Evolutionary conservation across 2,113 vertebrate species (phyloP).

Genomic region (Calidris pygmaea): DNA sequence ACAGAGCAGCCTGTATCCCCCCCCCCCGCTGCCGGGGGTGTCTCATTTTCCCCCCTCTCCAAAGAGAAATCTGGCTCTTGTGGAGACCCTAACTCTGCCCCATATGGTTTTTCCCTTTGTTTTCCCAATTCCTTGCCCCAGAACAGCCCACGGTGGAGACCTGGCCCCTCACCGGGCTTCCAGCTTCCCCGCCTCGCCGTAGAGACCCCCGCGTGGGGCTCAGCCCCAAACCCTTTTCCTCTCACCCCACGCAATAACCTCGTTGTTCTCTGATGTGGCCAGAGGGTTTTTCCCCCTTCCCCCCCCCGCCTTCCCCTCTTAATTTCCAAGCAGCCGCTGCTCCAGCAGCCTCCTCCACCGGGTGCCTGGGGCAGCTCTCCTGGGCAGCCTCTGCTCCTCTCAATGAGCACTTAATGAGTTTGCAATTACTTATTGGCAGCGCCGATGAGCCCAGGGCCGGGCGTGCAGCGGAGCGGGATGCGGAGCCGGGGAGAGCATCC

Average conservation of each 20-base stretch:
- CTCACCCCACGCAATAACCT: background rate
- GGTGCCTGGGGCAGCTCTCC: background rate
- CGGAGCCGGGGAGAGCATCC: background rate
- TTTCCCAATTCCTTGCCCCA: background rate
- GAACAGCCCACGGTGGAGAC: rapidly evolving
- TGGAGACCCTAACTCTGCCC: background rate
- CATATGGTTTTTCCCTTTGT: rapidly evolving
- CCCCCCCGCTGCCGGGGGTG: background rate
- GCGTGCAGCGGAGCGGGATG: background rate
- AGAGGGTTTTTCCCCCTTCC: background rate
- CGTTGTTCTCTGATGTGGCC: background rate
- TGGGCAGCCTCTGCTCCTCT: background rate
- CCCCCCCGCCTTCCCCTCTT: background rate
- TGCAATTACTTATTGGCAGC: slow-evolving; percentile 52
- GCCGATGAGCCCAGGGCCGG: background rate
- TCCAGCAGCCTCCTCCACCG: background rate
- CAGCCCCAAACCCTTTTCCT: background rate
- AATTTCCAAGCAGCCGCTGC: background rate
- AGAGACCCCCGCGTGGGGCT: background rate
- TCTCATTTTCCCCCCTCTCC: background rate
- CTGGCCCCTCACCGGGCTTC: background rate
- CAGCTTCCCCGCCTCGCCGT: rapidly evolving
- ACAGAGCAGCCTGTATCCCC: background rate
- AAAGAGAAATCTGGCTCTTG: background rate
- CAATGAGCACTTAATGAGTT: slow-evolving; percentile 48